Evolutionary conservation across 2,797 vertebrate species (phyloP), one percentile per base, ranked within the genome.

Genomic region (Parauchenoglanis ngamensis): DNA sequence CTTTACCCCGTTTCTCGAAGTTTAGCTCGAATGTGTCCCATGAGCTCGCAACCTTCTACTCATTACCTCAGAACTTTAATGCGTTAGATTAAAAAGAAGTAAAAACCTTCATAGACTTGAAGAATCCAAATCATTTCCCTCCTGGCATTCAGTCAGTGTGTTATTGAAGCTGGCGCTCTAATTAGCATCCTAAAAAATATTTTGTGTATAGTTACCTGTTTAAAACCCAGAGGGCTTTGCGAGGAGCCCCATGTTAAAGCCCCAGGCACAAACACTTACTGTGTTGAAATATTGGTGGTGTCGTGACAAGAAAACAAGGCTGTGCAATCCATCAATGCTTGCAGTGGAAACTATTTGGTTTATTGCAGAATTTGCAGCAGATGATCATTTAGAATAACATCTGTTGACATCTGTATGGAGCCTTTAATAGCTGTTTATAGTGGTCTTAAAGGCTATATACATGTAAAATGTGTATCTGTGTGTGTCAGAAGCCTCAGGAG

Each of bases 401-500:
- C 49, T 65, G 57, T 40, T 23, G 3, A 63, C 31, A 56, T 52
- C 49, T 80, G 11, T 23, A 8, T 35, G 59, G 17, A 59, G 8
- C 57, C 17, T 23, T 23, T 49, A 13, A 54, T 54, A 46, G 31
- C 12, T 52, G 73, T n/a, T 76, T 25, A 28, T 76, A 52, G 25
- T 15, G 70, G 65, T 40, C 70, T 75, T 85, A 75, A 46, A 70
- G 52, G 8, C n/a, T 65, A 13, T 44, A 54, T 83, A 2, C 77
- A 46, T 46, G 49, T 67, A 19, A 40, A 35, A 6, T 40, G 17
- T 70, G 67, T 70, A 15, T 28, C 3, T 65, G 10, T 28, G 10
- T 65, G 65, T 68, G 65, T 86, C 92, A 99, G 98, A 99, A 85
- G 98, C 98, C 31, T 97, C 97, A 0, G 98, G 98, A 86, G 97